Base-by-base conservation (phyloP, 2,113 vertebrate species). In the Ptilonorhynchus violaceus region DNA sequence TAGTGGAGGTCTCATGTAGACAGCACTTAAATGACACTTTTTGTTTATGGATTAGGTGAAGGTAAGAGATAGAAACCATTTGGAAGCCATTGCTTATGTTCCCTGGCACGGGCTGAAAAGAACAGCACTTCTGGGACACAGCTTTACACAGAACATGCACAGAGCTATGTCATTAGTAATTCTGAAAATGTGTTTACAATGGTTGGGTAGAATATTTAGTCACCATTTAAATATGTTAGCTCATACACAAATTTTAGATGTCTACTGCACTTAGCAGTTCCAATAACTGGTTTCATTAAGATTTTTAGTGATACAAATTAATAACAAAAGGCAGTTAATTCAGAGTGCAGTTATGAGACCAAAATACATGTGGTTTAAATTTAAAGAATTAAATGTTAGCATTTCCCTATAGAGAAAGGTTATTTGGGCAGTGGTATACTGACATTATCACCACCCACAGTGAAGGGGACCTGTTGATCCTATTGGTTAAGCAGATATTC, bases 381-480 rank as follows among this genome's bases (percentile, higher is more conserved):
- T 92, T 91, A 55, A 96, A 92, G 84, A 81, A 89, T 92, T 95
- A 93, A 95, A 97, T 95, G 83, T 96, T 95, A 96, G 52, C 72
- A 78, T 95, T 92, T 97, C 89, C 91, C 89, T 75, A 78, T 95
- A 89, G 95, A 70, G 83, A 86, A 87, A 89, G 89, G 73, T 95
- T 92, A 72, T 89, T 92, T 97, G 91, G 83, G 83, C 60, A 84
- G 72, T 70, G 77, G 56, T 91, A 58, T 75, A 84, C 83, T 84
- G 86, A 89, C 93, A 95, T 96, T 96, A 95, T 93, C 95, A 91
- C 93, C 89, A 96, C 89, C 94, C 95, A 96, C 89, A 10, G 89
- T 93, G 93, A 80, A 86, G 52, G 64, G 39, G 64, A 91, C 86
- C 76, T 92, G 83, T 87, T 92, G 91, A 86, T 95, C 63, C 46